Base-by-base conservation (phyloP, 2,797 vertebrate species). In the Halcyon chelicuti region DNA sequence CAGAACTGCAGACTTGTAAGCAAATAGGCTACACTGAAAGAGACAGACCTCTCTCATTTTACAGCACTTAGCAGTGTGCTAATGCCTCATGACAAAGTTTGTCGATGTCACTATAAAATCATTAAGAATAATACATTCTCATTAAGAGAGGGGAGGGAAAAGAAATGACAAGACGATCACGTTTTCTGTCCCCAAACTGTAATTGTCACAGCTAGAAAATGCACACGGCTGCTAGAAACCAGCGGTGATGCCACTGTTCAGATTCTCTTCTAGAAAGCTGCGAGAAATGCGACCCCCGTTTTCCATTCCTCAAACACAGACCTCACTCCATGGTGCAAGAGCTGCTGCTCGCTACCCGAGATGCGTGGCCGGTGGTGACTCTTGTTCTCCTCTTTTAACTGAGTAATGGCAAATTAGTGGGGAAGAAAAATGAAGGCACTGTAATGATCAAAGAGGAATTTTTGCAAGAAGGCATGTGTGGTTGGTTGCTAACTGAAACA, bases 401-500 rank as follows among this genome's bases (percentile, higher is more conserved):
- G 61, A 75, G 20, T 2, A 72, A 78, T 10, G 47, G 71, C 68
- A 84, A 93, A 86, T 88, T 77, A 62, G 33, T 1, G 42, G 51
- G 46, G 31, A 83, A 88, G 61, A 39, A 88, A 94, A 95, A 72
- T 29, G 87, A 93, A 86, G 82, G 78, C 78, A 60, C 62, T 60
- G 54, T 62, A 68, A 52, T 12, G 92, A 96, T 94, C 89, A 95
- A 96, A 91, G 89, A 16, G 31, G 46, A 68, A 26, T 58, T 81
- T 72, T 54, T 93, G 52, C 68, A 55, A 37, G 80, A 92, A 77
- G 77, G 54, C 78, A 37, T 15, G 51, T 96, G 93, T 90, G 85
- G 92, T 46, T 94, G 75, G 72, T 35, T 86, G 73, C 70, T 93
- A 93, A 78, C 86, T 80, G 94, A 60, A 96, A 91, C 81, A 88